Conservation (phyloP, 2,797 vertebrate genomes). For the Lindbergichthys nudifrons region DNA sequence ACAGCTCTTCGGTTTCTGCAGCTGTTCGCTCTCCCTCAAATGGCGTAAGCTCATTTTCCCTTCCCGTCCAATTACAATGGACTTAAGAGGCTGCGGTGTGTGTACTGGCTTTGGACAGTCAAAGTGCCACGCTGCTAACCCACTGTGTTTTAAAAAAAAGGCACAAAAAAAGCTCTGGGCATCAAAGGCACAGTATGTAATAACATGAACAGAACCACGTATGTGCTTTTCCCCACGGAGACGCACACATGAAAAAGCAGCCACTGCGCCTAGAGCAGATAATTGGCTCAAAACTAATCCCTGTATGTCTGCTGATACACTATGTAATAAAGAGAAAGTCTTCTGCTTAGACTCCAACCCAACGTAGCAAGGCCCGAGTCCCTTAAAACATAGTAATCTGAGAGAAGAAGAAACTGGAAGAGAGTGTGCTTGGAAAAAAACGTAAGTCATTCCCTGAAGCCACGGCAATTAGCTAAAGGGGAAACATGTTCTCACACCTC, state of each 20-base stretch:
- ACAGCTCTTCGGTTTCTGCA: not conserved
- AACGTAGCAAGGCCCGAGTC: not conserved
- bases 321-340: not conserved
- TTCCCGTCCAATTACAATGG: constrained; percentile 26
- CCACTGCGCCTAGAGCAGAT: not conserved
- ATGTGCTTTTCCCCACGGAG: not conserved
- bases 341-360: constrained; percentile 10
- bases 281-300: constrained; percentile 47
- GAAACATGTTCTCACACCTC: not conserved
- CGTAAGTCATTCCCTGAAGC: not conserved
- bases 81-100: not conserved
- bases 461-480: constrained; percentile 6
- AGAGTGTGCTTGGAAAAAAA: not conserved
- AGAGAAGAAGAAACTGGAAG: constrained; percentile 3
- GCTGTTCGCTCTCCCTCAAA: not conserved
- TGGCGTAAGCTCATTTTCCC: constrained; percentile 44
- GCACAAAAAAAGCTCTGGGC: constrained; percentile 23
- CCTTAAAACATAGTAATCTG: constrained; percentile 6
- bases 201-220: not conserved
- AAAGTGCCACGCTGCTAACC: not conserved
- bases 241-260: not conserved
- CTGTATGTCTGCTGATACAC: constrained; percentile 26
- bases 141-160: not conserved
- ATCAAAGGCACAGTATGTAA: constrained; percentile 53
- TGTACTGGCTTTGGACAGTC: constrained; percentile 9